These are phyloP conservation scores for Henricia sp. DNA, from an alignment of 53 echinoderm and acorn worm species.

Conservation along the genomic window DNA sequence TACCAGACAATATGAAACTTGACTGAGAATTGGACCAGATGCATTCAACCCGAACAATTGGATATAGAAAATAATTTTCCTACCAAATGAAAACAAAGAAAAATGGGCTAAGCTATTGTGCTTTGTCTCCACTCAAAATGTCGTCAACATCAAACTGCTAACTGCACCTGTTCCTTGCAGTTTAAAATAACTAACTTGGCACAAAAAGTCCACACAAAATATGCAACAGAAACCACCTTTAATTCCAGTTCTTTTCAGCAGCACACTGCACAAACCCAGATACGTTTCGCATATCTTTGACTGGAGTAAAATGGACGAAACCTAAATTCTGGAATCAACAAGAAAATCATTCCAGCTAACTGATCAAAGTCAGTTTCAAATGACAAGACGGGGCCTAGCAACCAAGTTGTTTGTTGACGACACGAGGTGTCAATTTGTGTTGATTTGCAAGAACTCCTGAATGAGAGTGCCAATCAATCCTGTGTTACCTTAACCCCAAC, in stretches of 20 bases:
- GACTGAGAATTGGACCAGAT: not conserved
- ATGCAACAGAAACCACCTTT: not conserved
- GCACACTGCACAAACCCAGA: constrained; percentile 30
- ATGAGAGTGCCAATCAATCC: not conserved
- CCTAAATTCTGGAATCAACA: constrained; percentile 1
- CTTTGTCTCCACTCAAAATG: too few species aligned
- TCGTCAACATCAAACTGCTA: too few species aligned
- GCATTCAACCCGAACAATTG: not conserved
- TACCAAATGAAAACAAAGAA: too few species aligned
- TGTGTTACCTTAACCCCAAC: not conserved
- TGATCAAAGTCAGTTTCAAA: constrained; percentile 12
- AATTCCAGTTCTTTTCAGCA: constrained; percentile 29
- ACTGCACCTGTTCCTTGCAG: too few species aligned
- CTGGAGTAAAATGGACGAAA: not conserved
- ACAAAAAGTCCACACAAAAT: too few species aligned
- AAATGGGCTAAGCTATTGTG: too few species aligned
- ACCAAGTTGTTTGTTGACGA: not conserved
- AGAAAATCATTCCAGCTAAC: constrained; percentile 37
- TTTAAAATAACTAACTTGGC: too few species aligned
- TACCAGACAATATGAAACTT: too few species aligned
- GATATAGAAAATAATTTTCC: too few species aligned
- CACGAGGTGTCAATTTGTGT: too few species aligned
- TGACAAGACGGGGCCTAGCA: constrained; percentile 34
- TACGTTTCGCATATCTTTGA: not conserved
- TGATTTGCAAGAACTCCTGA: too few species aligned